Evolutionary conservation across 2,797 vertebrate species (phyloP).

Genomic region (Gallinago nigripennis): DNA sequence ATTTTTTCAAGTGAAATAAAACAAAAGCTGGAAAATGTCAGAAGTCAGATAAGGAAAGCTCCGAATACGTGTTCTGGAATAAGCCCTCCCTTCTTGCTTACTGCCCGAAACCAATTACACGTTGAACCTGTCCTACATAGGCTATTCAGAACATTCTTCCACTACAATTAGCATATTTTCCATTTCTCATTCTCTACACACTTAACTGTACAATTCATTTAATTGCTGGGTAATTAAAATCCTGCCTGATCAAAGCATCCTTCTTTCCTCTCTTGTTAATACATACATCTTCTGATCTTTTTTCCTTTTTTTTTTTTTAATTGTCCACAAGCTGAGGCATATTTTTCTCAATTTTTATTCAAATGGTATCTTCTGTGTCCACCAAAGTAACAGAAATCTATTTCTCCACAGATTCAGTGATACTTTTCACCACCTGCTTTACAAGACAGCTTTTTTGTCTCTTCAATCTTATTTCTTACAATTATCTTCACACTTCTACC

Average conservation of each 20-base stretch:
- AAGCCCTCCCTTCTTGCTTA: neutral
- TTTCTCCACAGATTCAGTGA: neutral
- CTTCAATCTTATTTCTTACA: neutral
- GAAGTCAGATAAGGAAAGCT: neutral
- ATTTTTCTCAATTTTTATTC: neutral
- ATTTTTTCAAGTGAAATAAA: neutral
- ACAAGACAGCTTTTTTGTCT: neutral
- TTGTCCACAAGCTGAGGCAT: neutral
- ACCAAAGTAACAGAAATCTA: neutral
- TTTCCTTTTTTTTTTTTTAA: neutral
- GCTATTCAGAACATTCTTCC: neutral
- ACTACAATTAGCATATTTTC: neutral
- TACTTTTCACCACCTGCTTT: neutral
- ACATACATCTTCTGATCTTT: neutral
- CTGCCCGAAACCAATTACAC: neutral
- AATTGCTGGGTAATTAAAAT: constrained; percentile 32
- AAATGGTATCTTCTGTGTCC: neutral
- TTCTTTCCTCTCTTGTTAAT: constrained; percentile 11
- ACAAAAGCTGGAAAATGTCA: neutral
- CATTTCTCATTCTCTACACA: neutral
- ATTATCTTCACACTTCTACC: neutral
- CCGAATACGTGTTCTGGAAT: accelerated
- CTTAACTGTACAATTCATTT: neutral
- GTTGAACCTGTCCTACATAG: neutral
- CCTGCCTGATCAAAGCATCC: constrained; percentile 35